These are phyloP conservation scores for Pachypeltis micranthus DNA, from an alignment of 1,140 invertebrate genomes.

Conservation along the genomic window DNA sequence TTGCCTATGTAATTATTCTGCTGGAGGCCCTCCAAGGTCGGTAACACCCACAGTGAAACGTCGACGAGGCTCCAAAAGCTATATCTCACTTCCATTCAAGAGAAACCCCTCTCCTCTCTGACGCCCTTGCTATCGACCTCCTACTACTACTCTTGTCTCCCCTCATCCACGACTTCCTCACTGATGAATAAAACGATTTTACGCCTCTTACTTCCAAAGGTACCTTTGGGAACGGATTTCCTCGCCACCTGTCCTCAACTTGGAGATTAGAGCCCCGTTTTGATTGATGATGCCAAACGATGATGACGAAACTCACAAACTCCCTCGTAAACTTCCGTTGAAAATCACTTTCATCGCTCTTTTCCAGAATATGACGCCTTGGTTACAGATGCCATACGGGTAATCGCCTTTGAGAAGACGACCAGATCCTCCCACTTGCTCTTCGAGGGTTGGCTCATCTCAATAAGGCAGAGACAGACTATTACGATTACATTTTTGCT, in stretches of 20 bases:
- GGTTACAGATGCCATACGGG: too few species aligned
- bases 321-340: too few species aligned
- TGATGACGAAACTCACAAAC: neutral
- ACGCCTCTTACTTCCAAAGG: neutral
- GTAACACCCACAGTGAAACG: neutral
- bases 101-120: neutral
- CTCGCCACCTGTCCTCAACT: neutral
- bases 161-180: neutral
- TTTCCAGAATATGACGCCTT: too few species aligned
- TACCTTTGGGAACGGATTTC: neutral
- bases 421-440: too few species aligned
- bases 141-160: too few species aligned
- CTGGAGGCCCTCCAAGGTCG: neutral
- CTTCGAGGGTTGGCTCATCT: too few species aligned
- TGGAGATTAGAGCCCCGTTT: neutral
- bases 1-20: neutral
- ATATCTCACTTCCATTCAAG: neutral
- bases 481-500: too few species aligned
- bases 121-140: too few species aligned
- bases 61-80: neutral
- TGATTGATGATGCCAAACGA: neutral
- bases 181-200: neutral
- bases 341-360: too few species aligned
- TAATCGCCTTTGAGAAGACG: too few species aligned
- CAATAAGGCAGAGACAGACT: too few species aligned